Evolutionary conservation across 2,113 vertebrate species (phyloP), one percentile per base, ranked within the genome.

Genomic region (Gavialis gangeticus): DNA sequence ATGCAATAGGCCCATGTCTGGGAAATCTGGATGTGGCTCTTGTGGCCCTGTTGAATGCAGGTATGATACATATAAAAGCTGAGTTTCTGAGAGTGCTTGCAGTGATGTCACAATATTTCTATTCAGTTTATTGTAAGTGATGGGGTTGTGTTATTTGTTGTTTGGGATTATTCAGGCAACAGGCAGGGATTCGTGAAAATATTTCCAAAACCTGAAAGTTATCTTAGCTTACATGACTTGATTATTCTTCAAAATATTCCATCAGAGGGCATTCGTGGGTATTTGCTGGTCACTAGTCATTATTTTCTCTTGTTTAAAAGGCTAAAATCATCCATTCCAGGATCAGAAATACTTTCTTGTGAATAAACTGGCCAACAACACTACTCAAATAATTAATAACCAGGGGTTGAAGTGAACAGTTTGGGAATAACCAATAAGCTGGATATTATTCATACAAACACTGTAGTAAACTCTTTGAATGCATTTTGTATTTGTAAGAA

Each of bases 401-500:
- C 0, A 0, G 83, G 63, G 84, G 28, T 21, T 46, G 93, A 34
- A 81, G 84, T 56, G 90, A 96, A 94, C 88, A 90, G 86, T 94
- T 94, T 96, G 96, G 96, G 96, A 96, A 95, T 87, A 90, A 88
- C 54, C 96, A 94, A 89, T 81, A 85, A 93, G 90, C 94, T 55
- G 82, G 90, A 96, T 96, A 96, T 97, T 96, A 96, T 96, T 97
- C 84, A 96, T 95, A 94, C 86, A 90, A 96, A 87, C 83, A 64
- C 25, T 73, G 91, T 34, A 3, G 1, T 75, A 66, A 88, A 21
- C 77, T 95, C 91, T 56, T 37, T 88, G 90, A 86, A 90, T 60
- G 69, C 82, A 85, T 94, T 95, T 75, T 93, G 46, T 8, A 46
- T 46, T 46, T 46, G 46, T 46, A 46, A 92, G 95, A 89, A 97